These are phyloP conservation scores for Chiroxiphia lanceolata DNA, from an alignment of 2,797 vertebrate genomes.

Conservation along the genomic window DNA sequence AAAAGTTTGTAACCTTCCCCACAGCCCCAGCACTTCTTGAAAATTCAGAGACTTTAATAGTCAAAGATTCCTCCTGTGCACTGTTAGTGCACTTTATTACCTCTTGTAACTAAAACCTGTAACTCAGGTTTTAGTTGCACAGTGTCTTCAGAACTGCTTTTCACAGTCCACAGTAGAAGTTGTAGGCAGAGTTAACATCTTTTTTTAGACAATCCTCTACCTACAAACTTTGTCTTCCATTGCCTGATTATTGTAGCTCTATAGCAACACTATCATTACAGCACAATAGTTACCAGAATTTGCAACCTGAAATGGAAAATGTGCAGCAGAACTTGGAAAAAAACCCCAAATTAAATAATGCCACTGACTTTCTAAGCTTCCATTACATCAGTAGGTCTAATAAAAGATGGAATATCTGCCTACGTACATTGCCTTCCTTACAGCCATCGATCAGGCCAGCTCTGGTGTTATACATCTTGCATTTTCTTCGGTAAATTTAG, in stretches of 20 bases:
- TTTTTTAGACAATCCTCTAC: slow-evolving; percentile 54
- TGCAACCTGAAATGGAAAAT: slow-evolving; percentile 25
- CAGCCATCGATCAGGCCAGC: background rate
- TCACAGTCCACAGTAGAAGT: background rate
- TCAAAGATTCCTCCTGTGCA: background rate
- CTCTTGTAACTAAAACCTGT: background rate
- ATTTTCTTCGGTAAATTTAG: background rate
- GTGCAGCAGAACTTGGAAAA: background rate
- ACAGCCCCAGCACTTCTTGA: background rate
- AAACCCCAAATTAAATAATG: background rate
- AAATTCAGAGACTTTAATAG: background rate
- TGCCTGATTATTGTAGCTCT: slow-evolving; percentile 24
- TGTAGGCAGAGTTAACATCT: slow-evolving; percentile 37
- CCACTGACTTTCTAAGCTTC: background rate
- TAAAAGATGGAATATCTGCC: background rate
- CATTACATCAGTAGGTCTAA: slow-evolving; percentile 11
- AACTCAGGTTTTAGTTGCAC: background rate
- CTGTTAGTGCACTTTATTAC: background rate
- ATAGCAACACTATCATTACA: slow-evolving; percentile 45
- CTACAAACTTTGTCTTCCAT: slow-evolving; percentile 12
- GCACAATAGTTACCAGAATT: slow-evolving; percentile 26
- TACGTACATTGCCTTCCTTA: background rate
- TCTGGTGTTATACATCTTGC: background rate
- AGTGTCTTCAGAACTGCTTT: background rate
- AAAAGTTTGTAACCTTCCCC: background rate